A percentile compares a stretch with the other conserved stretches of the same genome.
These are phyloP conservation scores for Phaedon cochleariae DNA, from an alignment of 2,888 invertebrate species.

Conservation along the genomic window DNA sequence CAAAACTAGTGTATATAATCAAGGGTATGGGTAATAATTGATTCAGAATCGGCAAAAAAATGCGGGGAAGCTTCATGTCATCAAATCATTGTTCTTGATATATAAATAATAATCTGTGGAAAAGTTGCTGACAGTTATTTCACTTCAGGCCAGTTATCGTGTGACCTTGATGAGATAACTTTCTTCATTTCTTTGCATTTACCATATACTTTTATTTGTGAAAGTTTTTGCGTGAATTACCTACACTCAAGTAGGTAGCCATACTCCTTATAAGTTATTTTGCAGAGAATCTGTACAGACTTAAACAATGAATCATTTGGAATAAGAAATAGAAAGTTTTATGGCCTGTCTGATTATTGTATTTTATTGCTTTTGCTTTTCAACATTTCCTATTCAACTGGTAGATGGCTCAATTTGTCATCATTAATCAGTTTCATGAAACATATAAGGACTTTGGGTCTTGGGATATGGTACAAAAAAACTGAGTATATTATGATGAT, in stretches of 20 bases:
- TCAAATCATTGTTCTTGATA: no score
- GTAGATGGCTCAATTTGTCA: no score
- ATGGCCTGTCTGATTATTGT: neutral
- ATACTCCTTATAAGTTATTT: neutral
- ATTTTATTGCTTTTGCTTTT: neutral
- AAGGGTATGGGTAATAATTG: no score
- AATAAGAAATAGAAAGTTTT: conserved; percentile 9
- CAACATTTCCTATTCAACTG: neutral
- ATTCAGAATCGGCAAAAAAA: no score
- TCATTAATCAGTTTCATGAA: neutral
- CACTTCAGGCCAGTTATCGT: no score
- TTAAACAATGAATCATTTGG: neutral
- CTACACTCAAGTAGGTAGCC: neutral
- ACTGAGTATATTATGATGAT: conserved; percentile 27
- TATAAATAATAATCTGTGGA: no score
- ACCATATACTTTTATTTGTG: conserved; percentile 11
- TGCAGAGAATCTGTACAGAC: conserved; percentile 1
- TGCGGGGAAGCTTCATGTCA: no score
- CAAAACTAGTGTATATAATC: no score
- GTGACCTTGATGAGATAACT: conserved; percentile 15
- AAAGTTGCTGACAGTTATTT: no score
- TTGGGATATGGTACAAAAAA: no score
- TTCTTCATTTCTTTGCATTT: conserved; percentile 2
- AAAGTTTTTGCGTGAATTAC: conserved; percentile 14
- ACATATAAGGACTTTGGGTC: neutral